Evolutionary conservation across 2,113 vertebrate species (phyloP).

Genomic region (Symphodus melops): DNA sequence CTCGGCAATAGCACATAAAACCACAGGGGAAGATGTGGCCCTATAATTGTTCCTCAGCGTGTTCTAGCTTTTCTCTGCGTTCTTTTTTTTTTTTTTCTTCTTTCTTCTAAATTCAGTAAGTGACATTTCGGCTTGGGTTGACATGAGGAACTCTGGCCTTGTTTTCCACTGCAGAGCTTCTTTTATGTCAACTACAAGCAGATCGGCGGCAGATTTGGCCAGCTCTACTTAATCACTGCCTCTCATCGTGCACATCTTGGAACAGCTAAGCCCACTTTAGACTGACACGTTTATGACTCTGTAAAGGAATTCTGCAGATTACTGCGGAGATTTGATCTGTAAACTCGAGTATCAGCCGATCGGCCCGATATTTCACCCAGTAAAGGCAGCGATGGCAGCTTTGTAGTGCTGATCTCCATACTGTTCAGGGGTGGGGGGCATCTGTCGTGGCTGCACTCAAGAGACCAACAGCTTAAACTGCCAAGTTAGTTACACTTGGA

Average conservation of each 20-base stretch:
- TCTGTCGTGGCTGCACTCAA: slow-evolving; percentile 30
- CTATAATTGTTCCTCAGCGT: slow-evolving; percentile 37
- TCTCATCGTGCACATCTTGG: slow-evolving; percentile 45
- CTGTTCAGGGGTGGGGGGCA: slow-evolving; percentile 14
- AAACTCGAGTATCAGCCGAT: not conserved
- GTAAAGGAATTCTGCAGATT: slow-evolving; percentile 45
- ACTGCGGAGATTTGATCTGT: slow-evolving; percentile 37
- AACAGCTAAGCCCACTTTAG: slow-evolving; percentile 48
- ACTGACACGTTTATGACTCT: slow-evolving; percentile 49
- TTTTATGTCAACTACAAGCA: slow-evolving; percentile 59
- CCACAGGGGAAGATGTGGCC: slow-evolving; percentile 40
- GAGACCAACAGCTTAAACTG: slow-evolving; percentile 39
- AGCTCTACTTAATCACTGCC: slow-evolving; percentile 59
- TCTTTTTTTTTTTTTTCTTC: slow-evolving; percentile 49
- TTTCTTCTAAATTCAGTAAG: slow-evolving; percentile 42
- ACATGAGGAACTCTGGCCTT: slow-evolving; percentile 53
- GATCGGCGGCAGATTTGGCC: slow-evolving; percentile 55
- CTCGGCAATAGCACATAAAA: slow-evolving; percentile 35
- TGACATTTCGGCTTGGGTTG: slow-evolving; percentile 63
- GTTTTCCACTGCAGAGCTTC: slow-evolving; percentile 56
- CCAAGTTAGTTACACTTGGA: not conserved
- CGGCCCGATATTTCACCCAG: not conserved
- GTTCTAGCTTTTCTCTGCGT: slow-evolving; percentile 47
- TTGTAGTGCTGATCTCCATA: slow-evolving; percentile 26
- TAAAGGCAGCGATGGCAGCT: slow-evolving; percentile 10